Evolutionary conservation across 2,888 invertebrate genomes (phyloP), one percentile per base, ranked within the genome.

Genomic region (Oscheius myriophilus): DNA sequence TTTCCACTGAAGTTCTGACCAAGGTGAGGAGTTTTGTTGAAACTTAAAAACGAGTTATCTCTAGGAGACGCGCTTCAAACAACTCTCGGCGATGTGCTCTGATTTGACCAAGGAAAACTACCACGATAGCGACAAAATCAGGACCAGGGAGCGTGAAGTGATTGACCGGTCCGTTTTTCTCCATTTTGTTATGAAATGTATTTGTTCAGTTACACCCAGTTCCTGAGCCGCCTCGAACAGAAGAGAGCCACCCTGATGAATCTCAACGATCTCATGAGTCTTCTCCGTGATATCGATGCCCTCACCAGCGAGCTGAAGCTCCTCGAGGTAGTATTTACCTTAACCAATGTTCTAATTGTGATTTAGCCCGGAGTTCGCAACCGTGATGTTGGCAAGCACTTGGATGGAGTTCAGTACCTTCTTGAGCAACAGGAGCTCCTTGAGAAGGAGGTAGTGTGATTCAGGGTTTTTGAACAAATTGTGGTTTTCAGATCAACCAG

Each of bases 1-100:
- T 97, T 74, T 93, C 94, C 72, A 96, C 96, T 0, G 97, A 97
- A 87, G 96, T 97, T 67, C 89, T 96, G 64, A 94, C 96, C 16
- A 91, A 92, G 82, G 92, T 91, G 81, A 82, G 87, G 84, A 64
- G 4, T 4, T 23, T 23, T 53, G n/a, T n/a, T n/a, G n/a, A n/a
- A 58, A 39, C 12, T 18, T 39, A 7, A 41, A 58, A 21, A 58
- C 21, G 1, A 54, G 2, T 25, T 41, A n/a, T 9, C 73, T 86
- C 63, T 86, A 90, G 90, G 93, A 94, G 84, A 96, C 96, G 87
- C 91, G 97, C 12, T 96, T 97, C 87, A 92, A 93, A 81, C 94
- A 95, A 88, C 90, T 98, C 54, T 93, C 93, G 0, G 92, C 92
- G 64, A 95, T 98, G 94, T 93, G 94, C 1, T 92, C 92, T 59